Conservation (phyloP, 2,797 vertebrate species). For the Acipenser transmontanus region DNA sequence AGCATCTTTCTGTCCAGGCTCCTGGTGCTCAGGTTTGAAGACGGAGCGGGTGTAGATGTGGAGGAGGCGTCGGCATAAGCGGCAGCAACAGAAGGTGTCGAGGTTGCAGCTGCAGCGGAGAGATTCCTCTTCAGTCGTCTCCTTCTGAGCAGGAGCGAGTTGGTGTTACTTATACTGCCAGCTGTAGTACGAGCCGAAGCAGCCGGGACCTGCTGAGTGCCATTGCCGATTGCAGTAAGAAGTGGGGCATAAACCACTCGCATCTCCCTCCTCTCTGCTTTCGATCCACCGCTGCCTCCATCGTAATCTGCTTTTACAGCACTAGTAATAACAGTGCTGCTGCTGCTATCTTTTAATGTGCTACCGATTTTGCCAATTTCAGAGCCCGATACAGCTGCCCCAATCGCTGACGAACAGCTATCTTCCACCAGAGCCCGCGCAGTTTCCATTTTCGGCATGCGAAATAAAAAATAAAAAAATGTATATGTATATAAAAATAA, state of each 20-base stretch:
- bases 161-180: slow-evolving; percentile 57
- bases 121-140: slow-evolving; percentile 82
- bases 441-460: slow-evolving; percentile 60
- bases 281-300: slow-evolving; percentile 54
- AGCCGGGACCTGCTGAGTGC: slow-evolving; percentile 38
- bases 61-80: slow-evolving; percentile 47
- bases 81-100: slow-evolving; percentile 26
- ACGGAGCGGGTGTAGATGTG: slow-evolving; percentile 40
- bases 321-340: slow-evolving; percentile 49
- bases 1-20: slow-evolving; percentile 82
- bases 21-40: slow-evolving; percentile 68
- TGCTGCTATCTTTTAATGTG: slow-evolving; percentile 60
- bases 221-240: slow-evolving; percentile 47
- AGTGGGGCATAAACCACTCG: slow-evolving; percentile 42
- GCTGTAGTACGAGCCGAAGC: slow-evolving; percentile 35
- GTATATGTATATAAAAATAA: neutral
- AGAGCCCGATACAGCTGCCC: slow-evolving; percentile 18
- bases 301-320: slow-evolving; percentile 49
- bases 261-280: slow-evolving; percentile 60
- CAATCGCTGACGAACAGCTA: slow-evolving; percentile 32
- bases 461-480: slow-evolving; percentile 25
- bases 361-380: slow-evolving; percentile 23
- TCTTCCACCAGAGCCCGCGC: slow-evolving; percentile 50
- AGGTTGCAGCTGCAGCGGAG: slow-evolving; percentile 54
- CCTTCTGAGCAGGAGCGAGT: slow-evolving; percentile 70